Evolutionary conservation across 2,113 vertebrate genomes (phyloP).

Genomic region (Spheniscus mendiculus): DNA sequence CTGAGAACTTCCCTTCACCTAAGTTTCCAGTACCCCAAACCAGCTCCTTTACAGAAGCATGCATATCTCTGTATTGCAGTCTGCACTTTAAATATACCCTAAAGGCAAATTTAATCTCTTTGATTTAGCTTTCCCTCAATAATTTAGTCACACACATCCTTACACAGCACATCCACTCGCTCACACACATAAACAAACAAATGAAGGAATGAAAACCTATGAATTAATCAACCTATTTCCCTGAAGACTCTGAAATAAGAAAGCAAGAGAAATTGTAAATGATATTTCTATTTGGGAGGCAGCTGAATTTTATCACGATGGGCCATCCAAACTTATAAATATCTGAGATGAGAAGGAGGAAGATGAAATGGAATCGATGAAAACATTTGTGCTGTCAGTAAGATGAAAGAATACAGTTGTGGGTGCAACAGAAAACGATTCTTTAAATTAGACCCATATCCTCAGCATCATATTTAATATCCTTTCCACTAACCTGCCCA

Average conservation of each 20-base stretch:
- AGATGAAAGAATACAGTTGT: slow-evolving; percentile 28
- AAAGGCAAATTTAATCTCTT: slow-evolving; percentile 20
- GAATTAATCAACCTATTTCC: slow-evolving; percentile 28
- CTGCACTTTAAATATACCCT: not conserved
- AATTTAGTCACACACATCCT: slow-evolving; percentile 3
- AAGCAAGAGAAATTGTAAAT: slow-evolving; percentile 5
- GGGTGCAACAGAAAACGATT: not conserved
- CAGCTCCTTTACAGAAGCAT: not conserved
- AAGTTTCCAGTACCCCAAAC: not conserved
- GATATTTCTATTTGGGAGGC: not conserved
- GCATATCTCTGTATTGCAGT: not conserved
- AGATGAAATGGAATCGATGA: slow-evolving; percentile 1
- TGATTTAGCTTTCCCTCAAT: slow-evolving; percentile 26
- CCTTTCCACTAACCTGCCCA: not conserved
- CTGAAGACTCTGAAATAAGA: slow-evolving; percentile 2
- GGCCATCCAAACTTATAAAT: slow-evolving; percentile 20
- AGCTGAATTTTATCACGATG: not conserved
- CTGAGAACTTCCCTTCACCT: not conserved
- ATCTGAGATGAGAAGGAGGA: not conserved
- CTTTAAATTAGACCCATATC: slow-evolving; percentile 10
- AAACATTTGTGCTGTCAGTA: not conserved
- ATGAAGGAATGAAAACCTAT: slow-evolving; percentile 22
- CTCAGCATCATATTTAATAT: not conserved
- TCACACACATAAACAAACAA: slow-evolving; percentile 1
- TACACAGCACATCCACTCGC: not conserved